Evolutionary conservation across 2,888 invertebrate species (phyloP).

Genomic region (Temnothorax unifasciatus): DNA sequence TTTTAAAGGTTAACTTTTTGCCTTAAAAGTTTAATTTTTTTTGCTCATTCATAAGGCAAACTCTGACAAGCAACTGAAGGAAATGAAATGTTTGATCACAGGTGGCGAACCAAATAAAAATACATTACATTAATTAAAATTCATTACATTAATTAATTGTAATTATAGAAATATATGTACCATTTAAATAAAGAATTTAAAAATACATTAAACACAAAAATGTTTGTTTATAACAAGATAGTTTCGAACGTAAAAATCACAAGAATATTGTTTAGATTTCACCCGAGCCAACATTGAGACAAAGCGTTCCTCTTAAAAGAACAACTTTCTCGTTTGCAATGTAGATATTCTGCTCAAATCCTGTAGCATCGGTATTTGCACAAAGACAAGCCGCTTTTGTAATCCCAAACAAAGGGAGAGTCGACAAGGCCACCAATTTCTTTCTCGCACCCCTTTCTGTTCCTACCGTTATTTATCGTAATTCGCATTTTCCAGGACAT

Average conservation of each 20-base stretch:
- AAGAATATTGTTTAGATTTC: neutral
- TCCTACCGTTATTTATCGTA: constrained; percentile 68
- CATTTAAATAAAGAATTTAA: neutral
- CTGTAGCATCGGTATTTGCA: neutral
- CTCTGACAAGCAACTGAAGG: neutral
- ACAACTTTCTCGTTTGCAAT: constrained; percentile 48
- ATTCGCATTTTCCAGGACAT: constrained; percentile 77
- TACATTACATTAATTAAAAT: neutral
- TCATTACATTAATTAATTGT: neutral
- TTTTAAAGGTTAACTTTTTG: neutral
- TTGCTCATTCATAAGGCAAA: neutral
- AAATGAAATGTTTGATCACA: neutral
- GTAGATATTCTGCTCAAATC: constrained; percentile 54
- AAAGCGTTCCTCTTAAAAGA: neutral
- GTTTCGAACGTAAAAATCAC: neutral
- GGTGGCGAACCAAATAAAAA: neutral
- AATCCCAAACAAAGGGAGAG: constrained; percentile 46
- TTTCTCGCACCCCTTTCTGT: constrained; percentile 30
- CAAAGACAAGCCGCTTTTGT: neutral
- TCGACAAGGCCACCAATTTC: constrained; percentile 58
- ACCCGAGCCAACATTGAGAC: neutral
- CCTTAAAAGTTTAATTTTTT: neutral
- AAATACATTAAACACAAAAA: neutral
- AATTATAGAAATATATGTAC: neutral
- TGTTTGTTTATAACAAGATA: neutral